Conservation (phyloP, 2,113 vertebrate species). For the Perca schrenkii region DNA sequence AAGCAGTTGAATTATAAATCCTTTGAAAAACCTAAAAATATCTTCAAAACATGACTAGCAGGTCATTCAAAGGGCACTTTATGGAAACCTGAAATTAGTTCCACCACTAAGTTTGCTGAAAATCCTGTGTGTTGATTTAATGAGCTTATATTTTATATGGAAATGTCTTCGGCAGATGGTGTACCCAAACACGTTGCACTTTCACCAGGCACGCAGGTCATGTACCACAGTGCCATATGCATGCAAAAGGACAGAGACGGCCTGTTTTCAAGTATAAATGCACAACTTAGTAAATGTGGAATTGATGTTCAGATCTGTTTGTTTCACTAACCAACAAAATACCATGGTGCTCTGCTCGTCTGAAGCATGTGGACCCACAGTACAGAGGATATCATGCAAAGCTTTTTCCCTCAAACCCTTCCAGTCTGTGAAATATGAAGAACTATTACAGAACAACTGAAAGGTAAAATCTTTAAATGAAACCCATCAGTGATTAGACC, state of each 20-base stretch:
- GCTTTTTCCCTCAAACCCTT: not conserved
- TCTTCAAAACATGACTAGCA: not conserved
- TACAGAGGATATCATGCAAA: not conserved
- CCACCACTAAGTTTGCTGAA: conserved; percentile 21
- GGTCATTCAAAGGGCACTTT: conserved; percentile 45
- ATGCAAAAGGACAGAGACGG: conserved; percentile 15
- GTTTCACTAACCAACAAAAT: not conserved
- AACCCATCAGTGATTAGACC: conserved; percentile 18
- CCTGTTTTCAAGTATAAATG: conserved; percentile 31
- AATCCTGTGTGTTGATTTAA: conserved; percentile 53
- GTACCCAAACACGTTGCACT: not conserved
- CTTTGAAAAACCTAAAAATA: conserved; percentile 15
- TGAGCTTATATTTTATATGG: conserved; percentile 49
- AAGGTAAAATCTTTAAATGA: conserved; percentile 17
- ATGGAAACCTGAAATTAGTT: conserved; percentile 48
- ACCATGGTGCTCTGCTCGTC: not conserved
- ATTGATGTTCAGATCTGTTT: conserved; percentile 34
- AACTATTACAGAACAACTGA: not conserved
- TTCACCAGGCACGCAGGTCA: conserved; percentile 1
- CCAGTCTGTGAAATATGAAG: not conserved
- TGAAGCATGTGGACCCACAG: conserved; percentile 23
- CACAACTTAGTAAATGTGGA: conserved; percentile 27
- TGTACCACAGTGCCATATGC: not conserved
- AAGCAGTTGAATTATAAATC: conserved; percentile 3
- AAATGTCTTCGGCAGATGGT: conserved; percentile 47